Evolutionary conservation across 1,140 invertebrate species (phyloP).

Genomic region (Philotrypesis tridentata): DNA sequence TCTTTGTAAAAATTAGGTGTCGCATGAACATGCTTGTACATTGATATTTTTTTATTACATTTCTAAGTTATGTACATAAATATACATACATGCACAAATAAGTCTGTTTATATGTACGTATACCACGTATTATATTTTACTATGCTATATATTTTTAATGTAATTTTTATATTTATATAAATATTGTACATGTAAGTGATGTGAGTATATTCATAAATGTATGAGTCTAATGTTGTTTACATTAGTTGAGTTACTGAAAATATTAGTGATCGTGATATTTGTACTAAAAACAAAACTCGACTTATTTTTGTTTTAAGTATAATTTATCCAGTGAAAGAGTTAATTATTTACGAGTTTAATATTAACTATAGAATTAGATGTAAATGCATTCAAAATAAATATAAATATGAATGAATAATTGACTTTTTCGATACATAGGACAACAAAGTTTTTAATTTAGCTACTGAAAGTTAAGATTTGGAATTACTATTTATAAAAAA

Average conservation of each 20-base stretch:
- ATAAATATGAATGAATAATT: background rate
- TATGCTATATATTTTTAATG: background rate
- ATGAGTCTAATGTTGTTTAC: background rate
- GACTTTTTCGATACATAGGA: background rate
- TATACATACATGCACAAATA: slow-evolving; percentile 59
- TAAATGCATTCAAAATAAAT: background rate
- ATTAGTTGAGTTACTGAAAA: background rate
- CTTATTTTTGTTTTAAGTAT: background rate
- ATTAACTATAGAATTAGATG: background rate
- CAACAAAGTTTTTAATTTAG: background rate
- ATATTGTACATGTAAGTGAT: slow-evolving; percentile 40
- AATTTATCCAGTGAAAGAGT: background rate
- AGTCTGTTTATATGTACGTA: slow-evolving; percentile 56
- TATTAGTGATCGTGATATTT: background rate
- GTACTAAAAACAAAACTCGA: too few species aligned
- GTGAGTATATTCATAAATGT: slow-evolving; percentile 17
- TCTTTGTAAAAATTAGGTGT: slow-evolving; percentile 66
- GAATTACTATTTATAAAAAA: slow-evolving; percentile 12
- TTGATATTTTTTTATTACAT: slow-evolving; percentile 48
- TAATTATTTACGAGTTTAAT: background rate
- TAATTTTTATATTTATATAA: slow-evolving; percentile 22
- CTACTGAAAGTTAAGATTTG: background rate
- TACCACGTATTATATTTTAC: slow-evolving; percentile 10
- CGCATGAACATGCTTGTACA: slow-evolving; percentile 68
- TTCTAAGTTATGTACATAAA: slow-evolving; percentile 47